These are phyloP conservation scores for Chromis chromis DNA, from an alignment of 2,797 vertebrate genomes.

Conservation along the genomic window DNA sequence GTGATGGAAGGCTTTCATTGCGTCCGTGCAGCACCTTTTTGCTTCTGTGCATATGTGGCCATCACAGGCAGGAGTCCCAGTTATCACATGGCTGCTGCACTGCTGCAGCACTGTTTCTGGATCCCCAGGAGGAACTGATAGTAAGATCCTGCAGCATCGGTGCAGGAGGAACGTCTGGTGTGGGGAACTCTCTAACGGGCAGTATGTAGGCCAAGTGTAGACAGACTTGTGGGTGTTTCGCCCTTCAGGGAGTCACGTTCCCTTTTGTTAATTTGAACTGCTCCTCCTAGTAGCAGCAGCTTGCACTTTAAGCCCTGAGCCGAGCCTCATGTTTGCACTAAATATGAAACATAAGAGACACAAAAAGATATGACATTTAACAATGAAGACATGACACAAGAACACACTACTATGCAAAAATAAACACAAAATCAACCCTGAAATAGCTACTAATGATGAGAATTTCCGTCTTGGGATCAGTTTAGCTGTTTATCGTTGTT, in stretches of 20 bases:
- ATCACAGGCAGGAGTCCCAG: conserved; percentile 44
- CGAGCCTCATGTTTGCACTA: conserved; percentile 8
- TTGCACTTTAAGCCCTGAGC: conserved; percentile 21
- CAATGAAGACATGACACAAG: background rate
- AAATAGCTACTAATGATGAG: background rate
- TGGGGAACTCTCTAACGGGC: conserved; percentile 59
- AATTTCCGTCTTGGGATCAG: background rate
- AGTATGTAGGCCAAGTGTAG: conserved; percentile 77
- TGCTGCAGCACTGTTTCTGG: conserved; percentile 63
- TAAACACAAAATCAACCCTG: background rate
- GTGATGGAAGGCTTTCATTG: conserved; percentile 28
- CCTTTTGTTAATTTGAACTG: conserved; percentile 61
- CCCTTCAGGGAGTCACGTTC: conserved; percentile 58
- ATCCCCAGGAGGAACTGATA: conserved; percentile 69
- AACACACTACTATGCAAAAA: background rate
- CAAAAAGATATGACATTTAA: background rate
- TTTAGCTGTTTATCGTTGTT: background rate
- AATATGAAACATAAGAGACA: conserved; percentile 11
- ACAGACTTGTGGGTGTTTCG: conserved; percentile 71
- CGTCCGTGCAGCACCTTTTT: conserved; percentile 17
- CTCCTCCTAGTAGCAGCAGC: conserved; percentile 41
- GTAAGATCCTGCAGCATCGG: conserved; percentile 70
- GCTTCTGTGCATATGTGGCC: conserved; percentile 14
- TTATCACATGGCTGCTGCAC: conserved; percentile 64
- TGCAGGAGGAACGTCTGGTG: conserved; percentile 54